A percentile compares a stretch with the other conserved stretches of the same genome.
Evolutionary conservation across 1,140 invertebrate genomes (phyloP).

Genomic region (Bombus haemorrhoidalis): DNA sequence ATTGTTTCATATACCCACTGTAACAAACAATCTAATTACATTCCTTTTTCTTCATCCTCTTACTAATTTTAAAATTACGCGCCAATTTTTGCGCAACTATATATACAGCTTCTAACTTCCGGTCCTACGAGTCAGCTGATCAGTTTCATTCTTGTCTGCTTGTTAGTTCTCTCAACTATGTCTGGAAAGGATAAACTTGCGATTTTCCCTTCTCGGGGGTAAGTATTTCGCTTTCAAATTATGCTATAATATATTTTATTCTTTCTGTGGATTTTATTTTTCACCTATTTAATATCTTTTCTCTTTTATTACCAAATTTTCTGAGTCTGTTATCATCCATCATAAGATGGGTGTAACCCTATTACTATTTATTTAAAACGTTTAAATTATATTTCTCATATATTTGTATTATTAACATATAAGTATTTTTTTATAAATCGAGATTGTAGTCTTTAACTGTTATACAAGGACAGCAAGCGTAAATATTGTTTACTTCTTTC

Average conservation of each 20-base stretch:
- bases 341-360: constrained; percentile 78
- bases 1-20: neutral
- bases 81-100: neutral
- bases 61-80: constrained; percentile 40
- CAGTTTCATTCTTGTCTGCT: constrained; percentile 77
- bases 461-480: neutral
- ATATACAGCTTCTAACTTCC: constrained; percentile 56
- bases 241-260: neutral
- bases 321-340: neutral
- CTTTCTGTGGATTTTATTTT: neutral
- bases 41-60: neutral
- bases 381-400: neutral
- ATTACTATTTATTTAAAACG: constrained; percentile 48
- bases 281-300: constrained; percentile 24
- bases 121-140: constrained; percentile 80
- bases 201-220: constrained; percentile 99
- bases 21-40: neutral
- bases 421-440: constrained; percentile 17
- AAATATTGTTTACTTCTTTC: neutral
- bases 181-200: constrained; percentile 96
- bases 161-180: constrained; percentile 86
- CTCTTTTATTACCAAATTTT: neutral
- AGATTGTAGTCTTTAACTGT: neutral
- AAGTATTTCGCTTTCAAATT: constrained; percentile 81
- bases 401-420: neutral